Base-by-base conservation (phyloP, 2,888 invertebrate species). In the Mythimna loreyi region DNA sequence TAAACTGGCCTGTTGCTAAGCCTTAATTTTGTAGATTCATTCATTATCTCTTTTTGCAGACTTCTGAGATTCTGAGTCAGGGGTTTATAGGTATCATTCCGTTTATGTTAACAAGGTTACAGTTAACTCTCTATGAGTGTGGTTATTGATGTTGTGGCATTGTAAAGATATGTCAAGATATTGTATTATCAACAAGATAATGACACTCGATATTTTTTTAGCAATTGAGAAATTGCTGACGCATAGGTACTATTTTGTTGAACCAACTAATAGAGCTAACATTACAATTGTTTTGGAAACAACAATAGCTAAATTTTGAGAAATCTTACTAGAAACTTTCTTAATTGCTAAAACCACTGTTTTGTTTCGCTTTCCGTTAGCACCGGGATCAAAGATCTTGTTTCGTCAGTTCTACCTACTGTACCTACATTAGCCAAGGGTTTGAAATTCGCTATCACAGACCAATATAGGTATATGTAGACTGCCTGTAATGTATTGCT, bases 121-220 rank as follows among this genome's bases (percentile, higher is more conserved):
- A 43, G 11, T 21, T 13, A 55, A 21, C 63, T 30, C 43, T 36
- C 7, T 25, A 40, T 40, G 49, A 68, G 40, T 33, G 11, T 56
- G 21, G 43, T 43, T 65, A 53, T 65, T 72, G 72, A 40, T 65
- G 57, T 56, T 62, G 47, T 72, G 77, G 58, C 47, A 56, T 52
- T 66, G 50, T 43, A 30, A 69, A 70, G 66, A 65, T 52, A 58
- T 61, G 75, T 67, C 74, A 64, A 80, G 78, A 70, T 78, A 65
- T 40, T 50, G n/a, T 67, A 28, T 59, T 75, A 75, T 78, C 67
- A 53, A 25, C 30, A 43, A 28, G 13, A 59, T 66, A 50, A 45
- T 28, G 56, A 21, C n/a, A 73, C 74, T 78, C 43, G 47, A 78
- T 0, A 25, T 75, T 59, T 78, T 62, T 63, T 61, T 36, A 19